A percentile compares a stretch with the other conserved stretches of the same genome.
Evolutionary conservation across 2,113 vertebrate species (phyloP).

Genomic region (Xyrauchen texanus): DNA sequence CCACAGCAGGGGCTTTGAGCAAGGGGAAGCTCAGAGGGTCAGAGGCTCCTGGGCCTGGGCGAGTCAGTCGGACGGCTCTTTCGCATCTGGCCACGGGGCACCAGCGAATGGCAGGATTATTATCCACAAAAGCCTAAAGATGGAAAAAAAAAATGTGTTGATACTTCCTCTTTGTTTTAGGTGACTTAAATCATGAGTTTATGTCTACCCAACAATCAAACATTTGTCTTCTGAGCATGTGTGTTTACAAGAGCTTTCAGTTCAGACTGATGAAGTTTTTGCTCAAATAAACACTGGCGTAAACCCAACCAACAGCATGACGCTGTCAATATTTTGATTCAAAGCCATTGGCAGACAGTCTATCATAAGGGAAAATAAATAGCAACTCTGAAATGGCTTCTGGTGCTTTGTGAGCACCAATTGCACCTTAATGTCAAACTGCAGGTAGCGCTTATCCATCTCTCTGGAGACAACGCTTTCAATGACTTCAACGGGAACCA

Average conservation of each 20-base stretch:
- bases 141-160: not conserved
- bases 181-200: not conserved
- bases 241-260: not conserved
- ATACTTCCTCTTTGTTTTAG: not conserved
- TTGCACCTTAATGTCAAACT: conserved; percentile 98
- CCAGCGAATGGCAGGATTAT: conserved; percentile 97
- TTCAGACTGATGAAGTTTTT: not conserved
- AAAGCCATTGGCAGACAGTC: conserved; percentile 12
- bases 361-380: conserved; percentile 12
- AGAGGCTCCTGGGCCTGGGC: conserved; percentile 80
- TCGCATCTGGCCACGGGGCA: conserved; percentile 92
- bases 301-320: conserved; percentile 9
- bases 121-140: conserved; percentile 95
- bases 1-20: conserved; percentile 91
- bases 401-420: not conserved
- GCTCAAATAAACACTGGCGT: not conserved
- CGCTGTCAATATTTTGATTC: conserved; percentile 16
- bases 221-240: conserved; percentile 7
- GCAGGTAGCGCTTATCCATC: conserved; percentile 97
- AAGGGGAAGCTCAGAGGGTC: conserved; percentile 86
- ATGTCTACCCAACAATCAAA: conserved; percentile 8
- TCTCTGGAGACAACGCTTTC: conserved; percentile 98
- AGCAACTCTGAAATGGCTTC: conserved; percentile 14
- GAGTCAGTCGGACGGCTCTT: conserved; percentile 89
- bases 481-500: conserved; percentile 97